These are phyloP conservation scores for Spongia lamella DNA, from an alignment of 37 sponge, comb jelly and placozoan species.

Conservation along the genomic window DNA sequence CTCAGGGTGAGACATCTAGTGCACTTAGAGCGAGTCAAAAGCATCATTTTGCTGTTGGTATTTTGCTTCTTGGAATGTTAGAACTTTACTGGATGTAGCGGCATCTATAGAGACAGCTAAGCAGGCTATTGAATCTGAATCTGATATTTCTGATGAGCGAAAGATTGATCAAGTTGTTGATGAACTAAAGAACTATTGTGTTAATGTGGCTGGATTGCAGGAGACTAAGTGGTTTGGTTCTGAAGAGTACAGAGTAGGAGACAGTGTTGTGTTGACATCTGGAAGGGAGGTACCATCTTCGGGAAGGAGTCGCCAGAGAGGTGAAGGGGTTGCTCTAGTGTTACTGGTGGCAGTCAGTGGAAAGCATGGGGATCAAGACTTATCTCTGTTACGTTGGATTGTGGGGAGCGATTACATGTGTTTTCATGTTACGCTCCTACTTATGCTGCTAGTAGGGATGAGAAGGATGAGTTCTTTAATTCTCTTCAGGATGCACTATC, in stretches of 20 bases:
- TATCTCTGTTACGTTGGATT: not conserved
- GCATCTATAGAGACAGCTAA: not conserved
- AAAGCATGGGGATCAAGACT: constrained; percentile 53
- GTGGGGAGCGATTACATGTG: constrained; percentile 6
- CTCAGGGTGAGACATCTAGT: constrained; percentile 27
- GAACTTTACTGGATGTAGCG: not conserved
- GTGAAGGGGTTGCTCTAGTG: constrained; percentile 52
- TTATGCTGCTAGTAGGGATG: constrained; percentile 9
- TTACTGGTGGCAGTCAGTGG: constrained; percentile 43
- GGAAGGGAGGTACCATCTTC: constrained; percentile 22
- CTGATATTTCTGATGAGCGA: not conserved
- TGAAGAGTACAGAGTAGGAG: constrained; percentile 28
- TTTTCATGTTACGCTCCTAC: constrained; percentile 23
- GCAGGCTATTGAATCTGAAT: not conserved
- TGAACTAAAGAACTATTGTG: not conserved
- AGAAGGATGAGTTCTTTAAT: constrained; percentile 10
- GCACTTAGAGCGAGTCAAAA: constrained; percentile 4
- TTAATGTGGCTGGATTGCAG: constrained; percentile 13
- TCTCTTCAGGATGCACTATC: constrained; percentile 20
- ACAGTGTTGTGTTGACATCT: constrained; percentile 31
- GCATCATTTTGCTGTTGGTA: not conserved
- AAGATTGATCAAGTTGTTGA: constrained; percentile 16
- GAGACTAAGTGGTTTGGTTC: constrained; percentile 33
- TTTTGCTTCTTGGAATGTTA: constrained; percentile 16
- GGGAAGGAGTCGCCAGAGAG: constrained; percentile 35